phyloP scores from a whole-genome alignment of 1,140 invertebrate genomes.

The Euwallacea similis region DNA sequence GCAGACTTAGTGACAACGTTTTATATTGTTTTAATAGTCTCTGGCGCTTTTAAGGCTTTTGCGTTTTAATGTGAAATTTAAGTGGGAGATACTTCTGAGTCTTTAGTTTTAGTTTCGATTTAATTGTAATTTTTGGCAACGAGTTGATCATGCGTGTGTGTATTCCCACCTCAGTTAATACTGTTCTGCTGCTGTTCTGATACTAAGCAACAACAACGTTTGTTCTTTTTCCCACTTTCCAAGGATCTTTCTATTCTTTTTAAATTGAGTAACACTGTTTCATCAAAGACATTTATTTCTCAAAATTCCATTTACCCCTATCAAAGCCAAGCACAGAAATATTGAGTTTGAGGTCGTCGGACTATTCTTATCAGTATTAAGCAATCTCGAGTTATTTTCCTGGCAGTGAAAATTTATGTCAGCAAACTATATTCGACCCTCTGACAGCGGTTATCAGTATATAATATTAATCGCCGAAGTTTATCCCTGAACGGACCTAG shows the following conservation, averaged over 20 bases:
- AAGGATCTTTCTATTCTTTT: background rate
- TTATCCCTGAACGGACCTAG: slow-evolving; percentile 1
- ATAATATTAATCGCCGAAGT: slow-evolving; percentile 36
- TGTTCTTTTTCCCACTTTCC: background rate
- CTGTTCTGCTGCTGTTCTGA: no score
- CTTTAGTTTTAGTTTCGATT: no score
- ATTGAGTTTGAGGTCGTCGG: background rate
- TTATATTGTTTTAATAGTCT: no score
- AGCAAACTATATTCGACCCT: slow-evolving; percentile 31
- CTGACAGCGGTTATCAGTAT: slow-evolving; percentile 33
- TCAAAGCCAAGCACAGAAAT: background rate
- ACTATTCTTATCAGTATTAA: slow-evolving; percentile 13
- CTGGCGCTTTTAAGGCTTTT: no score
- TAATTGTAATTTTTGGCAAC: no score
- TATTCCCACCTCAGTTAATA: no score
- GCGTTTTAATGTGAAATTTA: no score
- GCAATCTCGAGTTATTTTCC: slow-evolving; percentile 30
- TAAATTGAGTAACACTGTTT: background rate
- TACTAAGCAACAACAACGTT: no score
- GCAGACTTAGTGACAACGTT: no score
- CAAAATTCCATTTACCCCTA: background rate
- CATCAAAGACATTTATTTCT: background rate
- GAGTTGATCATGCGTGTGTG: no score
- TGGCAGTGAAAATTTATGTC: slow-evolving; percentile 32
- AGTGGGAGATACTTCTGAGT: no score